A percentile compares a stretch with the other conserved stretches of the same genome.
Conservation (phyloP, 2,888 invertebrate genomes). For the Drosophila niveifrons region DNA sequence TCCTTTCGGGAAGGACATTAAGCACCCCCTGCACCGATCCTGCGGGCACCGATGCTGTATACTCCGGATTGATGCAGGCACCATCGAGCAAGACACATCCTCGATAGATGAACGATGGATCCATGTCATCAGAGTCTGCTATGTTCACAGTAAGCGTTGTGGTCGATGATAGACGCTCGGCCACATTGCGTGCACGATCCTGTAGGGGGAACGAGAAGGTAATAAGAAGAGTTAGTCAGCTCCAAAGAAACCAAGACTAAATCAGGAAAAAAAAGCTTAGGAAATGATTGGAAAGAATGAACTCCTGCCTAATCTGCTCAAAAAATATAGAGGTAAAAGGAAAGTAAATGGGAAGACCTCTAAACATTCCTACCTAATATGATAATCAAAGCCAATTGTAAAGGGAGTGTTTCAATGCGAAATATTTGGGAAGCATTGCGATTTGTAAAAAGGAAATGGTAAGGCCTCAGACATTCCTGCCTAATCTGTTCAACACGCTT, state of each 20-base stretch:
- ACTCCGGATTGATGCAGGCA: slow-evolving; percentile 95
- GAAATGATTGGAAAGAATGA: no score
- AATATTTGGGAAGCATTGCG: no score
- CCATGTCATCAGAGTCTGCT: slow-evolving; percentile 95
- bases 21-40: slow-evolving; percentile 94
- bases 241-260: no score
- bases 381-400: no score
- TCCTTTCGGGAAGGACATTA: slow-evolving; percentile 93
- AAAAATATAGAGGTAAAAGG: no score
- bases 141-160: slow-evolving; percentile 94
- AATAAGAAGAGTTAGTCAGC: not conserved
- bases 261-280: no score
- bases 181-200: slow-evolving; percentile 94
- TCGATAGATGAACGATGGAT: slow-evolving; percentile 95
- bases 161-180: slow-evolving; percentile 92
- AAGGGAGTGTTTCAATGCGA: no score
- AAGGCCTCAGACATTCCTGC: slow-evolving; percentile 1
- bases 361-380: no score
- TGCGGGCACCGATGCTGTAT: slow-evolving; percentile 91
- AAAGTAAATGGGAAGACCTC: not conserved
- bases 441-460: no score
- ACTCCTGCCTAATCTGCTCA: no score
- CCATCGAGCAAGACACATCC: slow-evolving; percentile 93
- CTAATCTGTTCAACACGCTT: slow-evolving; percentile 3
- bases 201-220: slow-evolving; percentile 82